Evolutionary conservation across 2,888 invertebrate species (phyloP).

Genomic region (Melinaea menophilus): DNA sequence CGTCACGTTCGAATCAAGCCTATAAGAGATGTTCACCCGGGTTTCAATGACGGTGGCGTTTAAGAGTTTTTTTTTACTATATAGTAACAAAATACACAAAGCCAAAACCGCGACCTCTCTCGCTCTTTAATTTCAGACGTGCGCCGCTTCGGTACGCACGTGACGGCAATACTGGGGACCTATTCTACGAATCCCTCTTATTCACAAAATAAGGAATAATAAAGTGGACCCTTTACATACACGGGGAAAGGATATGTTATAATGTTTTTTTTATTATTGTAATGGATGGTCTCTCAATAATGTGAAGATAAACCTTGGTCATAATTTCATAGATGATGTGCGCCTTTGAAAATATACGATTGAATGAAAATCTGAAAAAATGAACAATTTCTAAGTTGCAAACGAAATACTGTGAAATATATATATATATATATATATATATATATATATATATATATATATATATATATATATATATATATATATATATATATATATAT

Average conservation of each 20-base stretch:
- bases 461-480: too few relatives aligned
- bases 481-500: too few relatives aligned
- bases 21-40: conserved; percentile 57
- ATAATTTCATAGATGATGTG: too few relatives aligned
- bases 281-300: neutral
- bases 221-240: conserved; percentile 2
- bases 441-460: too few relatives aligned
- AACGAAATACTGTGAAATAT: too few relatives aligned
- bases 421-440: too few relatives aligned
- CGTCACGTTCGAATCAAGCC: conserved; percentile 60
- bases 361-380: neutral
- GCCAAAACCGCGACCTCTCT: conserved; percentile 46
- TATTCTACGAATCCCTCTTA: conserved; percentile 13
- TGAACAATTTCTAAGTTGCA: too few relatives aligned
- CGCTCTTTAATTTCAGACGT: conserved; percentile 64
- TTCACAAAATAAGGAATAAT: conserved; percentile 9
- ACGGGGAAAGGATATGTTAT: neutral
- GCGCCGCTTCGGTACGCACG: conserved; percentile 49
- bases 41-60: conserved; percentile 57
- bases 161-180: conserved; percentile 16
- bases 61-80: conserved; percentile 45
- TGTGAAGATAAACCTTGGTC: neutral
- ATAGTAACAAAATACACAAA: conserved; percentile 46
- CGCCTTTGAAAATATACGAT: neutral
- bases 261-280: neutral